phyloP scores from a whole-genome alignment of 1,140 invertebrate genomes.

The Bombus superbus region DNA sequence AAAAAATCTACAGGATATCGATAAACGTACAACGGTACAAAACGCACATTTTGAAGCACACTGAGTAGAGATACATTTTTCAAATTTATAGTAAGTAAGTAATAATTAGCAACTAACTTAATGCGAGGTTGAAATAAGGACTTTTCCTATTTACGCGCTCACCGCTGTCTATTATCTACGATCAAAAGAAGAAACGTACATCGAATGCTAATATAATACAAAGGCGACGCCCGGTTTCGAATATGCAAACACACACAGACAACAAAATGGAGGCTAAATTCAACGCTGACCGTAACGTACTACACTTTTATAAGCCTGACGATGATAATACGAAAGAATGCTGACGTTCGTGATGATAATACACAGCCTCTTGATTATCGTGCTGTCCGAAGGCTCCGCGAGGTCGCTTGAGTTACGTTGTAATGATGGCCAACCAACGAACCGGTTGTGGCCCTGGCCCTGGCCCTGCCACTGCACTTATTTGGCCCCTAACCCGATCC shows the following conservation, averaged over 20 bases:
- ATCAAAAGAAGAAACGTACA: too few species aligned
- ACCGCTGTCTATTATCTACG: too few species aligned
- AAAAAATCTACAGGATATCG: too few species aligned
- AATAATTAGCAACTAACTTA: too few species aligned
- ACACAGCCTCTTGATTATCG: slow-evolving; percentile 52
- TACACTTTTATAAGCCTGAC: not conserved
- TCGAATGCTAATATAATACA: too few species aligned
- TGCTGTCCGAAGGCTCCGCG: slow-evolving; percentile 42
- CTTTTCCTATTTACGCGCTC: too few species aligned
- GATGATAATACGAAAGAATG: slow-evolving; percentile 17
- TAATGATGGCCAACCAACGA: slow-evolving; percentile 58
- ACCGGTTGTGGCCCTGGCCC: slow-evolving; percentile 61
- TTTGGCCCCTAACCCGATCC: slow-evolving; percentile 66
- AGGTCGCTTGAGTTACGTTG: slow-evolving; percentile 64
- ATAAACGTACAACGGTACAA: too few species aligned
- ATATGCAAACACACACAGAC: not conserved
- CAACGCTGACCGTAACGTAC: not conserved
- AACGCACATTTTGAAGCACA: too few species aligned
- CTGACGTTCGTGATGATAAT: slow-evolving; percentile 43
- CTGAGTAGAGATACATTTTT: too few species aligned
- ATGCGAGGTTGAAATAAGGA: too few species aligned
- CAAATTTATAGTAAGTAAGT: too few species aligned
- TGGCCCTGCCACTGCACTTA: slow-evolving; percentile 68
- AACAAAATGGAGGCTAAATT: not conserved
- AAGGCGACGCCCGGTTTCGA: too few species aligned